phyloP scores from a whole-genome alignment of 2,797 vertebrate genomes.

The Rhinogobio ventralis region DNA sequence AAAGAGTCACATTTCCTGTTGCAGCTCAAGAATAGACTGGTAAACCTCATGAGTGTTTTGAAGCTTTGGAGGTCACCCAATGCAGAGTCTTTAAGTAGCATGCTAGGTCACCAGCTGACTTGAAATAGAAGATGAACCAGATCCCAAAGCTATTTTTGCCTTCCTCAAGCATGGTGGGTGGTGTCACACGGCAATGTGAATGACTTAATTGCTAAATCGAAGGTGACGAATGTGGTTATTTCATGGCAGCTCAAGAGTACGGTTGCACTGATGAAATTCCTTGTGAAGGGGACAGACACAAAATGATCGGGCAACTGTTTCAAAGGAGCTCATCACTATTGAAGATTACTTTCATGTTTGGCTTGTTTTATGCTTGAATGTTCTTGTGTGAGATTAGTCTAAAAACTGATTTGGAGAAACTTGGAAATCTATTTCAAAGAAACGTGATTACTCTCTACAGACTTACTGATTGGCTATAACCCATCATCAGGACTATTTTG shows the following conservation, averaged over 20 bases:
- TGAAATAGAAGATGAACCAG: slow-evolving; percentile 54
- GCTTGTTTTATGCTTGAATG: slow-evolving; percentile 16
- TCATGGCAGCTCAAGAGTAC: slow-evolving; percentile 36
- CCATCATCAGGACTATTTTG: background rate
- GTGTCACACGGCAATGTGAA: slow-evolving; percentile 32
- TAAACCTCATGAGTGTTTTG: slow-evolving; percentile 34
- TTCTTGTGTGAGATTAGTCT: slow-evolving; percentile 5
- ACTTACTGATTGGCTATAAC: background rate
- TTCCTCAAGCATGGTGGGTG: slow-evolving; percentile 17
- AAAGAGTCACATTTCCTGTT: slow-evolving; percentile 29
- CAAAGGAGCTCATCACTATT: slow-evolving; percentile 29
- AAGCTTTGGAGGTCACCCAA: slow-evolving; percentile 42
- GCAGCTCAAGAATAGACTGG: slow-evolving; percentile 16
- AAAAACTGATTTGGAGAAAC: slow-evolving; percentile 14
- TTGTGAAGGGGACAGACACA: background rate
- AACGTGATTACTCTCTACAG: background rate
- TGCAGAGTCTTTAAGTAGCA: slow-evolving; percentile 42
- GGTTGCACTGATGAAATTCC: slow-evolving; percentile 14
- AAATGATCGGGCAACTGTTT: slow-evolving; percentile 4
- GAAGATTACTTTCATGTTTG: slow-evolving; percentile 30
- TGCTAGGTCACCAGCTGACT: slow-evolving; percentile 46
- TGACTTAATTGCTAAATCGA: slow-evolving; percentile 45
- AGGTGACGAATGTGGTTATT: slow-evolving; percentile 44
- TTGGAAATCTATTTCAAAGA: background rate
- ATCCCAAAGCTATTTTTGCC: slow-evolving; percentile 48